phyloP scores from a whole-genome alignment of 2,113 vertebrate species.

The Peromyscus maniculatus region DNA sequence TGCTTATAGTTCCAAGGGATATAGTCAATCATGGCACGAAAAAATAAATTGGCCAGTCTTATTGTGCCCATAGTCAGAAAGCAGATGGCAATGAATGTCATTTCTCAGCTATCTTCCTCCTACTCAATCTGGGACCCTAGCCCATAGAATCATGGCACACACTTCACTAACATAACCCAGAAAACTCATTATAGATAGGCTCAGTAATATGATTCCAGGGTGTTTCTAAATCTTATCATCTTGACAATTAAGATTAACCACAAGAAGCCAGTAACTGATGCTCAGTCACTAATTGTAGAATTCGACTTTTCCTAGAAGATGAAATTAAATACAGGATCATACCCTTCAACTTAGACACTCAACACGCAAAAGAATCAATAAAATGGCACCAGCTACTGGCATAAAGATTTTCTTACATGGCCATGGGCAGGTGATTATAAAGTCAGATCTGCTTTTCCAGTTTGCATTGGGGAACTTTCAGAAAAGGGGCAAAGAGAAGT shows the following conservation, averaged over 20 bases:
- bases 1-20: neutral
- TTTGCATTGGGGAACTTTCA: neutral
- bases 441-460: neutral
- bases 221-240: neutral
- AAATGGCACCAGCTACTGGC: neutral
- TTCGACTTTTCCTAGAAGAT: neutral
- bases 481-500: no score
- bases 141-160: neutral
- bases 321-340: neutral
- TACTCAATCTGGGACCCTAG: neutral
- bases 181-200: neutral
- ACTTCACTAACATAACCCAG: neutral
- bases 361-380: neutral
- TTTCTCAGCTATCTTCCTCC: neutral
- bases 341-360: no score
- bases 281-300: neutral
- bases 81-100: neutral
- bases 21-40: neutral
- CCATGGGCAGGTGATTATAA: neutral
- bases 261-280: neutral
- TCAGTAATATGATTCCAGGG: neutral
- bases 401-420: neutral
- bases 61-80: neutral
- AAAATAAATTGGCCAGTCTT: no score
- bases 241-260: neutral